Evolutionary conservation across 2,113 vertebrate genomes (phyloP).

Genomic region (Hystrix cristata): DNA sequence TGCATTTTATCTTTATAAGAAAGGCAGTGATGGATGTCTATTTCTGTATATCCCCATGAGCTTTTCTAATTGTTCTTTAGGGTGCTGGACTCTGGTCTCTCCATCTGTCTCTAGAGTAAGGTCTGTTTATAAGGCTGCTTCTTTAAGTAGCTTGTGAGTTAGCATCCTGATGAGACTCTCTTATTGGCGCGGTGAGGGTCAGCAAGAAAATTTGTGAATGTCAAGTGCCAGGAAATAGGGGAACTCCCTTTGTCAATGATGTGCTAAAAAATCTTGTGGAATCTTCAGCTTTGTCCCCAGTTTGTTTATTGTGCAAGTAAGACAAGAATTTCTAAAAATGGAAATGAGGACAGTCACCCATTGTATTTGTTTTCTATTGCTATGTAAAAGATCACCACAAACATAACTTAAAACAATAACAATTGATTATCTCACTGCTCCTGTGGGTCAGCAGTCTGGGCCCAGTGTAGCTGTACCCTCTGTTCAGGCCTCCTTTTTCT

Average conservation of each 20-base stretch:
- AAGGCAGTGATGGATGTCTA: background rate
- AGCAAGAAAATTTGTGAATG: conserved; percentile 8
- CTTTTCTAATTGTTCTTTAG: conserved; percentile 27
- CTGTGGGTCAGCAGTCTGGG: background rate
- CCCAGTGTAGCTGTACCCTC: background rate
- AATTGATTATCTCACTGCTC: background rate
- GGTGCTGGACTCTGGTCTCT: background rate
- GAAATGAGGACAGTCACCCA: background rate
- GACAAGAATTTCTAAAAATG: background rate
- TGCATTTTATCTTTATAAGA: conserved; percentile 9
- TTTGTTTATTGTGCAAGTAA: background rate
- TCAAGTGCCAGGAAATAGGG: background rate
- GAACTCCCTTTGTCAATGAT: background rate
- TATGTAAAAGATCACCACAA: background rate
- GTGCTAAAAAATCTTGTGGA: background rate
- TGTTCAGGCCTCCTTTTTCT: background rate
- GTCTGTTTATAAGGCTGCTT: background rate
- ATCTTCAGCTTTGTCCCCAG: background rate
- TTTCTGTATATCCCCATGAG: background rate
- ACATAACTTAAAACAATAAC: background rate
- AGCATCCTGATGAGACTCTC: background rate
- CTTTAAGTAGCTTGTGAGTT: conserved; percentile 19
- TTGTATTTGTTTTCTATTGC: background rate
- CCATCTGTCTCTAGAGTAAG: background rate
- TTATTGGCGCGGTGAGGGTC: background rate